Evolutionary conservation across 2,888 invertebrate species (phyloP).

Genomic region (Seira ritae): DNA sequence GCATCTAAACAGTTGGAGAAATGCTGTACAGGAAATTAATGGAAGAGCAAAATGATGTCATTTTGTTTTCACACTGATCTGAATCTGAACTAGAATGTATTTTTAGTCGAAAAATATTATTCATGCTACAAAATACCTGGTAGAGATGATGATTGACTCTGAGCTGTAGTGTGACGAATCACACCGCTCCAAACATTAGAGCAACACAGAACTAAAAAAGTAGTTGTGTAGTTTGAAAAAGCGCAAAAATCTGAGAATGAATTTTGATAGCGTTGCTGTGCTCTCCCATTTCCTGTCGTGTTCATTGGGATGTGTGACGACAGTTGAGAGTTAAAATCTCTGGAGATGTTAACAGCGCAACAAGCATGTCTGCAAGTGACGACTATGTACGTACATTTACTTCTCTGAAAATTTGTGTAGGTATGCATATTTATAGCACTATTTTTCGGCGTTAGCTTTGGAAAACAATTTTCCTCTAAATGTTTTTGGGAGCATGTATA

Average conservation of each 20-base stretch:
- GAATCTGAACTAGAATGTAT: no score
- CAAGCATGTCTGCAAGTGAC: conserved; percentile 43
- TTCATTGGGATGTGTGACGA: conserved; percentile 6
- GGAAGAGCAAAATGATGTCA: no score
- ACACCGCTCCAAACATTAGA: not conserved
- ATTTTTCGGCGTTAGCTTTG: no score
- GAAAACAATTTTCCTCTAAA: not conserved
- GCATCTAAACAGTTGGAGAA: no score
- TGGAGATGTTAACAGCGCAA: conserved; percentile 50
- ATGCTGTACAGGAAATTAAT: no score
- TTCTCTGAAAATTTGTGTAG: not conserved
- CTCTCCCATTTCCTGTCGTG: not conserved
- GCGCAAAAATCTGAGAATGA: conserved; percentile 36
- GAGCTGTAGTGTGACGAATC: not conserved
- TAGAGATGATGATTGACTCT: no score
- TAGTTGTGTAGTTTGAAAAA: no score
- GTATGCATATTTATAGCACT: not conserved
- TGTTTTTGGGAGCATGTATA: not conserved
- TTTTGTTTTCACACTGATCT: no score
- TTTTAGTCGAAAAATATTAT: no score
- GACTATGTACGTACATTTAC: no score
- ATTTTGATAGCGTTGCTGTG: not conserved
- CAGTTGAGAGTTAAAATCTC: not conserved
- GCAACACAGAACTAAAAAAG: no score
- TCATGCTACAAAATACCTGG: no score